Conservation (phyloP, 2,797 vertebrate species). For the Rhinogobio ventralis region DNA sequence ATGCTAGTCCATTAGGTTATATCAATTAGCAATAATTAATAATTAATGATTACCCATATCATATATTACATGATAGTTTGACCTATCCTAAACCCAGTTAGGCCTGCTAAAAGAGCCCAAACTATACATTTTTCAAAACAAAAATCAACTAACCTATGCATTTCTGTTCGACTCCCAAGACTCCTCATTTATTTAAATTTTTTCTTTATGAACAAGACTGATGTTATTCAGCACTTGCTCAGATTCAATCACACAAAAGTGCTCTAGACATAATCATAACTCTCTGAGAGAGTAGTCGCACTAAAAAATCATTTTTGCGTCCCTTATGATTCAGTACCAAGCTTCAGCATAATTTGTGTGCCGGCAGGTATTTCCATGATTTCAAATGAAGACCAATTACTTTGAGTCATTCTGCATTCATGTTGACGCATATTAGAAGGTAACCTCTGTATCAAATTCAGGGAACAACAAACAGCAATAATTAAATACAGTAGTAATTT, state of each 20-base stretch:
- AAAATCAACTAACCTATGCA: not conserved
- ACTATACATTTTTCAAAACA: not conserved
- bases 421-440: not conserved
- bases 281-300: not conserved
- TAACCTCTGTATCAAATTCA: not conserved
- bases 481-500: not conserved
- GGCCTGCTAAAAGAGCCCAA: not conserved
- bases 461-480: not conserved
- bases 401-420: not conserved
- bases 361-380: not conserved
- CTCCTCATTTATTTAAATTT: not conserved
- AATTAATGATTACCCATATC: not conserved
- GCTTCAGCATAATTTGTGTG: conserved; percentile 6
- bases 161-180: not conserved
- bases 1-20: not conserved
- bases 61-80: not conserved
- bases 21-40: not conserved
- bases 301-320: not conserved
- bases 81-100: not conserved
- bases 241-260: not conserved
- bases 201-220: conserved; percentile 13
- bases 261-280: conserved; percentile 3
- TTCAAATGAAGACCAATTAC: conserved; percentile 18
- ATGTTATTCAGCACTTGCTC: not conserved
- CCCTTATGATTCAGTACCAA: conserved; percentile 24